phyloP scores from a whole-genome alignment of 2,113 vertebrate species.

The Ardeotis arabs region DNA sequence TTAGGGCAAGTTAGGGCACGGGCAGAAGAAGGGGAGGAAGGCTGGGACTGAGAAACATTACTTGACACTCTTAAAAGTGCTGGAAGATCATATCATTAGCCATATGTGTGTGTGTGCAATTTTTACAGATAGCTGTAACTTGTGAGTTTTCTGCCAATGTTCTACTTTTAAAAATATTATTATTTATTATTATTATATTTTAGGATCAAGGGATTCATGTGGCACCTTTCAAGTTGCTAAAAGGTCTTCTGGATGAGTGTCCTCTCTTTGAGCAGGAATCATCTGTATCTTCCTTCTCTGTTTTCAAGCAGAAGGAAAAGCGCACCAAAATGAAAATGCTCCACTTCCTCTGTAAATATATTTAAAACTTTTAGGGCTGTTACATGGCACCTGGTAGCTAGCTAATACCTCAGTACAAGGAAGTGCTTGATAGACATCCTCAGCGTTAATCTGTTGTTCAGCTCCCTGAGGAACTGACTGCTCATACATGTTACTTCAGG shows the following conservation, averaged over 20 bases:
- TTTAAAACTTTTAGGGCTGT: background rate
- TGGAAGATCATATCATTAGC: background rate
- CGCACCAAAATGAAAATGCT: background rate
- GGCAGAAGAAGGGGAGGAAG: background rate
- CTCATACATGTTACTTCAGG: background rate
- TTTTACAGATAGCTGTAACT: background rate
- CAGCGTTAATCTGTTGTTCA: background rate
- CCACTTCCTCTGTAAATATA: background rate
- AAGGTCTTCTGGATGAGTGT: background rate
- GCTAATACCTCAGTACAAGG: background rate
- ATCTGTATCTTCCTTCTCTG: background rate
- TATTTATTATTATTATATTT: background rate
- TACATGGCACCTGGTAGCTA: background rate
- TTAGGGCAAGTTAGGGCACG: too few relatives aligned
- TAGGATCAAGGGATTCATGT: background rate
- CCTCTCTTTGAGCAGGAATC: background rate
- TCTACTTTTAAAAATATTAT: background rate
- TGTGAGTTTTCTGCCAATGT: background rate
- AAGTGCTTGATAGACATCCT: background rate
- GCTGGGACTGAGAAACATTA: background rate
- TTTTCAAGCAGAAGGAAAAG: background rate
- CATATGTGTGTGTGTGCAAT: background rate
- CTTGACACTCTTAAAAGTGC: background rate
- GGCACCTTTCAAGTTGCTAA: background rate
- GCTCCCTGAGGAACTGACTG: background rate